Evolutionary conservation across 2,113 vertebrate species (phyloP).

Genomic region (Cacatua alba): DNA sequence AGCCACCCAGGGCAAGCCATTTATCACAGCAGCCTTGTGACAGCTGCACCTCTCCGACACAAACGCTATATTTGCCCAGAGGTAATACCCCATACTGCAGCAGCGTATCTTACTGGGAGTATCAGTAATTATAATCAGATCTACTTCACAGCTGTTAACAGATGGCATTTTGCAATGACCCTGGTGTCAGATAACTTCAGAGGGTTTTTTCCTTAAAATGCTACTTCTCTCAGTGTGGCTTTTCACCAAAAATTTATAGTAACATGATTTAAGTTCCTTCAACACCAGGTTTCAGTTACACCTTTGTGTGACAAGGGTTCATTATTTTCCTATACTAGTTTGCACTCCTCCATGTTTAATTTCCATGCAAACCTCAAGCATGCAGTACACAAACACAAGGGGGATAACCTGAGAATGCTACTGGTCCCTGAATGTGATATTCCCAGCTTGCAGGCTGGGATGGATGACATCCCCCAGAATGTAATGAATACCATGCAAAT

Average conservation of each 20-base stretch:
- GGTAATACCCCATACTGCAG: not conserved
- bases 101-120: not conserved
- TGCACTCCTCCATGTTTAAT: not conserved
- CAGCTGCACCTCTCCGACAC: not conserved
- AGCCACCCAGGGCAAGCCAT: not conserved
- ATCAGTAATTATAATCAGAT: not conserved
- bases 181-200: not conserved
- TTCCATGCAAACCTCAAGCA: not conserved
- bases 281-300: not conserved
- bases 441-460: not conserved
- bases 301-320: not conserved
- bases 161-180: not conserved
- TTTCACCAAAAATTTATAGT: not conserved
- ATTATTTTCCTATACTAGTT: not conserved
- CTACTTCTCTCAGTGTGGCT: not conserved
- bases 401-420: not conserved
- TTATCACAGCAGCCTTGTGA: not conserved
- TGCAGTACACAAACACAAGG: not conserved
- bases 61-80: not conserved
- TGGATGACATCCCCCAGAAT: fast-evolving
- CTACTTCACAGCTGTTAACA: not conserved
- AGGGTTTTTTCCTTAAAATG: not conserved
- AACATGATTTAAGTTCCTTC: not conserved
- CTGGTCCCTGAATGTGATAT: not conserved
- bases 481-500: not conserved